Conservation (phyloP, 2,797 vertebrate species). For the Telmatherina bonti region DNA sequence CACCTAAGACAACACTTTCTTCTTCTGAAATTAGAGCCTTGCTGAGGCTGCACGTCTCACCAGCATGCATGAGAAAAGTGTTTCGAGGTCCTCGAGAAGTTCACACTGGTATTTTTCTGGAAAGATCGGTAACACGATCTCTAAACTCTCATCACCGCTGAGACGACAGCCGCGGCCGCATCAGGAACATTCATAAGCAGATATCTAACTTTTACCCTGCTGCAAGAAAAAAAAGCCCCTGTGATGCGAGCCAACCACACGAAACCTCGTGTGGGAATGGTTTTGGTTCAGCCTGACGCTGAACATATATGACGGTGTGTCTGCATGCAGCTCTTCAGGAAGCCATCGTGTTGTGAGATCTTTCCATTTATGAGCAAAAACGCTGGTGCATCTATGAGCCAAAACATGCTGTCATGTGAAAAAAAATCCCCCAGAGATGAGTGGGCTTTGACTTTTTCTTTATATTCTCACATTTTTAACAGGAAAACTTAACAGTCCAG, state of each 20-base stretch:
- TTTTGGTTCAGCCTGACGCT: slow-evolving; percentile 53
- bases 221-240: slow-evolving; percentile 38
- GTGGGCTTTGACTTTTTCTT: slow-evolving; percentile 81
- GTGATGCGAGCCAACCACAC: slow-evolving; percentile 62
- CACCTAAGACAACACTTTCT: slow-evolving; percentile 57
- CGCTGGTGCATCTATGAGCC: slow-evolving; percentile 21
- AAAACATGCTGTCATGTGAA: slow-evolving; percentile 48
- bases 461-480: slow-evolving; percentile 71
- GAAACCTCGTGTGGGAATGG: slow-evolving; percentile 44
- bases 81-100: slow-evolving; percentile 41
- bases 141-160: slow-evolving; percentile 35
- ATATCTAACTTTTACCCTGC: slow-evolving; percentile 55
- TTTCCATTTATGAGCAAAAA: slow-evolving; percentile 65
- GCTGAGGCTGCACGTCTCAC: slow-evolving; percentile 22
- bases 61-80: slow-evolving; percentile 43
- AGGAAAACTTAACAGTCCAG: slow-evolving; percentile 51
- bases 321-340: slow-evolving; percentile 69
- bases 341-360: slow-evolving; percentile 71
- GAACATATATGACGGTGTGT: slow-evolving; percentile 78
- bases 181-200: slow-evolving; percentile 45
- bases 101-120: slow-evolving; percentile 38
- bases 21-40: neutral
- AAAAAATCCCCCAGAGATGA: slow-evolving; percentile 80
- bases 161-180: slow-evolving; percentile 44
- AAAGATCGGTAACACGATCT: slow-evolving; percentile 49